phyloP scores from a whole-genome alignment of 30 jellyfish, hydroid and myxozoan genomes.

The Aurelia sp. region DNA sequence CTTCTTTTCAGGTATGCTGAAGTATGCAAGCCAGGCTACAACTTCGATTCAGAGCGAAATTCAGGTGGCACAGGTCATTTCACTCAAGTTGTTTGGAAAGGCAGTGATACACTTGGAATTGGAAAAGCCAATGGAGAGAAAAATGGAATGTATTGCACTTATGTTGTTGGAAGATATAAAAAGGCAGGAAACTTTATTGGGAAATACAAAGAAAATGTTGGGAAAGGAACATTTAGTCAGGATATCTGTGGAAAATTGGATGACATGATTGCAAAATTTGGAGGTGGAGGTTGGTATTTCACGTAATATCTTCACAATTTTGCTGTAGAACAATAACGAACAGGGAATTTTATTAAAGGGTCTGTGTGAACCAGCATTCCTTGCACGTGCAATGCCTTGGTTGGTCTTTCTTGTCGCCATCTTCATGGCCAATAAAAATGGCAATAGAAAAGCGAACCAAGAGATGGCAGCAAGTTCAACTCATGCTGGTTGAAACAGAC shows the following conservation, averaged over 20 bases:
- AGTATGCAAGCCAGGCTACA: constrained; percentile 86
- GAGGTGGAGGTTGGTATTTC: constrained; percentile 4
- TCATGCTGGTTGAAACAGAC: too few species aligned
- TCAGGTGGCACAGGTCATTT: constrained; percentile 91
- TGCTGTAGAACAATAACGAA: too few species aligned
- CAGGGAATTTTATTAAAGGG: too few species aligned
- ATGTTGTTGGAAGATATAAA: constrained; percentile 87
- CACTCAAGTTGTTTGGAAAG: constrained; percentile 94
- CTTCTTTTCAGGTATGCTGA: constrained; percentile 69
- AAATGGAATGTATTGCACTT: constrained; percentile 81
- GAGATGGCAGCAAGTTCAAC: too few species aligned
- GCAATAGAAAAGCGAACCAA: too few species aligned
- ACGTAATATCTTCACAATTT: too few species aligned
- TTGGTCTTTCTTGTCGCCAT: too few species aligned
- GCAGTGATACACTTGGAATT: constrained; percentile 76
- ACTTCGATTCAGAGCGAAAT: constrained; percentile 31
- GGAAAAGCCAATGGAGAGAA: constrained; percentile 67
- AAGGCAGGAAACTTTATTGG: constrained; percentile 85
- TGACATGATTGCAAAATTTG: constrained; percentile 51
- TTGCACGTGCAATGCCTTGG: too few species aligned
- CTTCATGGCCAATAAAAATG: too few species aligned
- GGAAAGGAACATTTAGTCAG: constrained; percentile 67
- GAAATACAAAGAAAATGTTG: constrained; percentile 69
- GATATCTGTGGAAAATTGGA: constrained; percentile 62
- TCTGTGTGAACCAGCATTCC: too few species aligned